Percentiles rank a stretch among this genome's conserved stretches.
phyloP scores from a whole-genome alignment of 1,140 invertebrate species.

The Archivesica marissinica region DNA sequence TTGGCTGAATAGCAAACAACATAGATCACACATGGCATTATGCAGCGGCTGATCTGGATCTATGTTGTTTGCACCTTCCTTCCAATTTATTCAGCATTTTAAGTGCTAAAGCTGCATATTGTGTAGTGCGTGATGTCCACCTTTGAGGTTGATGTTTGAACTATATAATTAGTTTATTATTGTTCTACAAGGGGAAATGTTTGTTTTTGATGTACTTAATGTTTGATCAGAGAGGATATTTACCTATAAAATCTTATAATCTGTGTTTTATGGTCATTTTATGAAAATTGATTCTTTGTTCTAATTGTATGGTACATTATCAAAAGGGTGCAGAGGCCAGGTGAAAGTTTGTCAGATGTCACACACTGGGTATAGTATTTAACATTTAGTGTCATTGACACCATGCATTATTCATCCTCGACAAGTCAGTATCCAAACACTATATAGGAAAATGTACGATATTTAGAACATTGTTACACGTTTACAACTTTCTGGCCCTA shows the following conservation, averaged over 20 bases:
- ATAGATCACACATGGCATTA: too few species aligned
- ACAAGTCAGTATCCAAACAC: too few species aligned
- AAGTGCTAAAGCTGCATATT: neutral
- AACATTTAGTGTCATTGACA: neutral
- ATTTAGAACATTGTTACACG: neutral
- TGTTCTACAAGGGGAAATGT: neutral
- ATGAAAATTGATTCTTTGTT: neutral
- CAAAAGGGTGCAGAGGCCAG: neutral
- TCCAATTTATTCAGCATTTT: too few species aligned
- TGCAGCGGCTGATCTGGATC: too few species aligned
- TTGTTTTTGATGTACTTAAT: neutral
- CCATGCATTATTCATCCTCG: neutral
- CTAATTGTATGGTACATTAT: neutral
- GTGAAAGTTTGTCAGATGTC: neutral
- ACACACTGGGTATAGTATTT: neutral
- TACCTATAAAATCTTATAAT: neutral
- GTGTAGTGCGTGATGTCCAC: too few species aligned
- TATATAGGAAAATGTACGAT: too few species aligned
- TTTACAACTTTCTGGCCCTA: neutral
- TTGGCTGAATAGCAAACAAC: too few species aligned
- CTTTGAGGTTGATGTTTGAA: too few species aligned
- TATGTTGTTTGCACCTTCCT: too few species aligned
- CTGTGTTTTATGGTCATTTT: slow-evolving; percentile 19
- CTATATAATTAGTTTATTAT: neutral
- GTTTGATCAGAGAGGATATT: neutral